Evolutionary conservation across 92 coral and sea anemone species (phyloP).

Genomic region (Phenganax subtilis): DNA sequence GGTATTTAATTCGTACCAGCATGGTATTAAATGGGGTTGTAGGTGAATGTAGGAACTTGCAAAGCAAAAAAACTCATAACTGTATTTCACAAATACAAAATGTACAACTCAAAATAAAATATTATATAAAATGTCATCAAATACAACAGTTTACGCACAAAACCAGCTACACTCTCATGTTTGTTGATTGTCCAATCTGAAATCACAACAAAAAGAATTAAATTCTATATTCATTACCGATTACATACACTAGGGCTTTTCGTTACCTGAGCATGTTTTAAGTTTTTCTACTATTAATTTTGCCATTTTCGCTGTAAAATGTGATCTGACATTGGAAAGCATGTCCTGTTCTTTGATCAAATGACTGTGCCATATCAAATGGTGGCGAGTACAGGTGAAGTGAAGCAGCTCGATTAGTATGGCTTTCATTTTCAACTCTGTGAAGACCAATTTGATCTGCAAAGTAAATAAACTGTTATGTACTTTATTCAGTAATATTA

Average conservation of each 20-base stretch:
- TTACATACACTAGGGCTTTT: not conserved
- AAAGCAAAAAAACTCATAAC: not conserved
- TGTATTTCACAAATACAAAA: too few relatives aligned
- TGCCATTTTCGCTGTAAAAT: conserved; percentile 83
- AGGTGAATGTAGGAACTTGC: not conserved
- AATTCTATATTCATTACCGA: not conserved
- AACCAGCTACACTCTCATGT: conserved; percentile 1
- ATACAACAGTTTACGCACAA: too few relatives aligned
- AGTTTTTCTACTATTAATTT: not conserved
- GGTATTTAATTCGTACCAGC: not conserved
- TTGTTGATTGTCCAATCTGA: conserved; percentile 28
- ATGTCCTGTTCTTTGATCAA: conserved; percentile 95
- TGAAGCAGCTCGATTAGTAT: conserved; percentile 75
- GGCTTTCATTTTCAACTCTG: conserved; percentile 83
- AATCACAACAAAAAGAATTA: conserved; percentile 28
- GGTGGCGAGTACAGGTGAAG: conserved; percentile 92
- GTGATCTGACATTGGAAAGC: conserved; percentile 71
- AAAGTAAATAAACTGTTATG: not conserved
- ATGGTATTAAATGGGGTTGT: not conserved
- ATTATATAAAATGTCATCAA: too few relatives aligned
- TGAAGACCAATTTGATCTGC: conserved; percentile 85
- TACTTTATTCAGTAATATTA: not conserved
- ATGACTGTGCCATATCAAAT: conserved; percentile 81
- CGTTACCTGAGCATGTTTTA: not conserved
- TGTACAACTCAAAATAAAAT: too few relatives aligned